These are phyloP conservation scores for Acheta domesticus DNA, from an alignment of 2,888 invertebrate species.

Conservation along the genomic window DNA sequence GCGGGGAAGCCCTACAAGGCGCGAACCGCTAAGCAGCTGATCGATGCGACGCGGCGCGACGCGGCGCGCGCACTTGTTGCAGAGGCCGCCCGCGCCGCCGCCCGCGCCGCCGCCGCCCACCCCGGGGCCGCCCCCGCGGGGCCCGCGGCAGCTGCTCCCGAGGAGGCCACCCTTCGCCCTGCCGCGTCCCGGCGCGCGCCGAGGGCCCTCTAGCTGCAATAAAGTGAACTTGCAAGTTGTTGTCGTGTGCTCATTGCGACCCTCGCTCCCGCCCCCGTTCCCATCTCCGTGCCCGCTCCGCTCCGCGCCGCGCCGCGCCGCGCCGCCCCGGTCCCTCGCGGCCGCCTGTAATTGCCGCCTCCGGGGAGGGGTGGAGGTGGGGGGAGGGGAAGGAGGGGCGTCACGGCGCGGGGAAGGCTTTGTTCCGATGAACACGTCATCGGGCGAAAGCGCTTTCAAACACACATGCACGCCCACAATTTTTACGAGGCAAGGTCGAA, in stretches of 20 bases:
- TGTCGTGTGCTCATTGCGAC: constrained; percentile 9
- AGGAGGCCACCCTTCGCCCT: background rate
- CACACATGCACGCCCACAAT: no score
- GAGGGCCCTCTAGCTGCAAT: background rate
- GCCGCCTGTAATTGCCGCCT: background rate
- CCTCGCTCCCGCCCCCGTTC: background rate
- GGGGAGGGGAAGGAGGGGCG: background rate
- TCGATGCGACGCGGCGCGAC: background rate
- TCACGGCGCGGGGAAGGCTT: no score
- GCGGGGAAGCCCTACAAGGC: background rate
- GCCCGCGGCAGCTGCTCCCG: background rate
- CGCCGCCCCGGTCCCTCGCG: background rate
- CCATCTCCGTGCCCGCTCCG: background rate
- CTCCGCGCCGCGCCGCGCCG: background rate
- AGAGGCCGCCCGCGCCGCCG: background rate
- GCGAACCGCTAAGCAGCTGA: background rate
- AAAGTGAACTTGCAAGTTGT: constrained; percentile 18
- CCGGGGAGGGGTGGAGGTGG: background rate
- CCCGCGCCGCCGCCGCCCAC: background rate
- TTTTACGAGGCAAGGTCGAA: no score
- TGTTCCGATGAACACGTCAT: no score
- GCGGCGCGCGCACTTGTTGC: background rate
- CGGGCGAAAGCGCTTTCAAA: no score
- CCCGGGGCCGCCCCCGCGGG: background rate
- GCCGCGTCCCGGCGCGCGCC: background rate